These are phyloP conservation scores for Drosophila histrio DNA, from an alignment of 2,888 invertebrate genomes.

Conservation along the genomic window DNA sequence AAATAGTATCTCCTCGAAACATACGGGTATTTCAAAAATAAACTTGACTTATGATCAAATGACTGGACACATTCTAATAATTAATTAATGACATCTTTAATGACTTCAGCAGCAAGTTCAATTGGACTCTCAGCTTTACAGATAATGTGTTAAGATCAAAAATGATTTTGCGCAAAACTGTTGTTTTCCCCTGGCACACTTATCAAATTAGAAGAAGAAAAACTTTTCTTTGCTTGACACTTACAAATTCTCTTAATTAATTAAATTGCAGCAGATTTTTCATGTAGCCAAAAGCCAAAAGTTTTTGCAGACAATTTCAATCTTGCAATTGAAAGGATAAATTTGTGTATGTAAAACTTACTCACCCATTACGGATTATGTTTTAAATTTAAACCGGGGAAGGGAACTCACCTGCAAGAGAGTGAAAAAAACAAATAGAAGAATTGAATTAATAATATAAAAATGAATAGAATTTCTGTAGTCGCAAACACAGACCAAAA, in stretches of 20 bases:
- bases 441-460: conserved; percentile 47
- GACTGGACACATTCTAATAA: not conserved
- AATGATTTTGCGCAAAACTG: not conserved
- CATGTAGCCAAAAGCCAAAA: conserved; percentile 7
- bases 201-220: conserved; percentile 37
- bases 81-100: not conserved
- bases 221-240: conserved; percentile 17
- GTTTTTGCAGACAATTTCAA: not conserved
- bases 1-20: too few relatives aligned
- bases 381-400: not conserved
- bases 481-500: conserved; percentile 9
- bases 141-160: conserved; percentile 11
- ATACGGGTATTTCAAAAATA: not conserved
- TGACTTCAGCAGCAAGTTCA: not conserved
- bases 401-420: conserved; percentile 69
- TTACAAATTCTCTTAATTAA: conserved; percentile 35
- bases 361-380: conserved; percentile 28
- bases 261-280: conserved; percentile 21
- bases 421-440: conserved; percentile 23
- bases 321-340: not conserved
- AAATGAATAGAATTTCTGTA: conserved; percentile 36
- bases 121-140: not conserved
- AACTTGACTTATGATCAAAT: not conserved
- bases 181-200: conserved; percentile 15
- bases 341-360: conserved; percentile 9